Conservation (phyloP, 1,140 invertebrate genomes). For the Bombus vancouverensis region DNA sequence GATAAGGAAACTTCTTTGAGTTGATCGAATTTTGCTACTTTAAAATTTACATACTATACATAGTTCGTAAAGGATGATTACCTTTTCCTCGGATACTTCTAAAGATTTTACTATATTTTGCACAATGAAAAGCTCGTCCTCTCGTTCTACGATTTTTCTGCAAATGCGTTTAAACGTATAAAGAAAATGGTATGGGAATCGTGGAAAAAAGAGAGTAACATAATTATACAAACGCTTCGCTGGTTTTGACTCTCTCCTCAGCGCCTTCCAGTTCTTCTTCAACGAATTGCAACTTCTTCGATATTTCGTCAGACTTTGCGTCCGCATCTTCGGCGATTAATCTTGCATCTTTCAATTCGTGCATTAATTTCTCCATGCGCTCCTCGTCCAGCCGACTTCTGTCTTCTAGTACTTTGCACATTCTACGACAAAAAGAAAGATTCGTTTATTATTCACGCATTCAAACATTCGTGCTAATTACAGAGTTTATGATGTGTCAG, state of each 20-base stretch:
- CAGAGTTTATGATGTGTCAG: neutral
- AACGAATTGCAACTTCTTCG: slow-evolving; percentile 94
- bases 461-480: neutral
- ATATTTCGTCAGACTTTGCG: slow-evolving; percentile 92
- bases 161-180: neutral
- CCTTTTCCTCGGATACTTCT: slow-evolving; percentile 81
- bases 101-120: slow-evolving; percentile 81
- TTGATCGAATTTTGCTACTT: neutral
- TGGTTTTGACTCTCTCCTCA: slow-evolving; percentile 93
- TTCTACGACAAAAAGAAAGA: slow-evolving; percentile 81
- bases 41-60: neutral
- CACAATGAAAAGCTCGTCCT: slow-evolving; percentile 81
- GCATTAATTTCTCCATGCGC: slow-evolving; percentile 88
- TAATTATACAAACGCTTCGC: slow-evolving; percentile 88
- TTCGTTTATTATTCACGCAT: neutral
- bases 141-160: slow-evolving; percentile 81
- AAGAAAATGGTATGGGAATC: neutral
- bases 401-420: slow-evolving; percentile 91
- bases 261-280: slow-evolving; percentile 94
- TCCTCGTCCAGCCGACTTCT: slow-evolving; percentile 89
- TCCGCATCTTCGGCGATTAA: slow-evolving; percentile 92
- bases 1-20: too few relatives aligned
- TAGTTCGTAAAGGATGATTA: slow-evolving; percentile 33
- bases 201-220: slow-evolving; percentile 1
- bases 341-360: slow-evolving; percentile 90